Evolutionary conservation across 2,797 vertebrate species (phyloP).

Genomic region (Eutrigla gurnardus): DNA sequence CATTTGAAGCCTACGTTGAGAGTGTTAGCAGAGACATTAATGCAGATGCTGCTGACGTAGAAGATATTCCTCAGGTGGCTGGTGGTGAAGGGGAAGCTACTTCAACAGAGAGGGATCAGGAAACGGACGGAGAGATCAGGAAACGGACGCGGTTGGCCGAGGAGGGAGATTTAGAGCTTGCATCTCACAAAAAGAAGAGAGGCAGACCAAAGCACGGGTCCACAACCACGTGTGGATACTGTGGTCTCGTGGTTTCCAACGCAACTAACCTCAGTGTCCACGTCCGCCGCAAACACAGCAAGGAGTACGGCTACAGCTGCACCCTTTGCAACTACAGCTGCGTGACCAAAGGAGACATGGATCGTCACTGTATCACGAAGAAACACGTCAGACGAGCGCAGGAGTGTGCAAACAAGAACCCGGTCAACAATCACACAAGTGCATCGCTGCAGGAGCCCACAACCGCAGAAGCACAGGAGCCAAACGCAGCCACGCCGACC

Average conservation of each 20-base stretch:
- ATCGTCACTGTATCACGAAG: constrained; percentile 96
- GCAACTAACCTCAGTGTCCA: constrained; percentile 96
- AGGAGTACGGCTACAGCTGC: constrained; percentile 95
- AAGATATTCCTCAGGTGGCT: constrained; percentile 57
- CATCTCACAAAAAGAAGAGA: constrained; percentile 83
- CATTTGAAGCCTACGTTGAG: constrained; percentile 89
- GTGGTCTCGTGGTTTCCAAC: constrained; percentile 94
- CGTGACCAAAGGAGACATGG: constrained; percentile 99
- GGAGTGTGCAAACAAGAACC: constrained; percentile 62
- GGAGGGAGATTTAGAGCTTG: constrained; percentile 63
- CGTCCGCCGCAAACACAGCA: constrained; percentile 95
- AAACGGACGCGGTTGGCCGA: constrained; percentile 49
- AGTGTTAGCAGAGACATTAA: constrained; percentile 68
- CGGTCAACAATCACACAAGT: constrained; percentile 26
- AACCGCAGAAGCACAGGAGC: constrained; percentile 38
- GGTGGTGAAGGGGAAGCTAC: constrained; percentile 25
- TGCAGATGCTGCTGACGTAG: constrained; percentile 45
- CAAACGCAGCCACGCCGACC: constrained; percentile 27
- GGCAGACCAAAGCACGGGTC: constrained; percentile 87
- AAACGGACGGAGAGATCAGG: constrained; percentile 47
- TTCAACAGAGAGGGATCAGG: constrained; percentile 34
- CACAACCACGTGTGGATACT: constrained; percentile 90
- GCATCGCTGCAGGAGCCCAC: constrained; percentile 47
- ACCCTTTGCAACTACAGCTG: constrained; percentile 96
- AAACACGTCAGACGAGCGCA: constrained; percentile 92